A percentile compares a stretch with the other conserved stretches of the same genome.
Conservation (phyloP, 2,797 vertebrate species). For the Podarcis lilfordi region DNA sequence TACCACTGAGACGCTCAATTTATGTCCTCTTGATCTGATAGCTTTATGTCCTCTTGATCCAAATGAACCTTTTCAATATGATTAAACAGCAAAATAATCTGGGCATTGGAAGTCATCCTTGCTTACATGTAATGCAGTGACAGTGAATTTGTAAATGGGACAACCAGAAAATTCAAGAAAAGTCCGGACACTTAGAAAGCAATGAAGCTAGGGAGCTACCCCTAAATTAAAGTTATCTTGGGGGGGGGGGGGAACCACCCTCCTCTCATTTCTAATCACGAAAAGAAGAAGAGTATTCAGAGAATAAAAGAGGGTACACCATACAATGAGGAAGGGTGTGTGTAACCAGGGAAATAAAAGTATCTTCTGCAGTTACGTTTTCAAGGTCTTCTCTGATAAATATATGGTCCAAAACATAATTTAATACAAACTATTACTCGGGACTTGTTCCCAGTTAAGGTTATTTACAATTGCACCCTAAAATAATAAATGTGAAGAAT, state of each 20-base stretch:
- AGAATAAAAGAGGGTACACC: no score
- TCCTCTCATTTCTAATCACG: background rate
- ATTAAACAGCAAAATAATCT: constrained; percentile 62
- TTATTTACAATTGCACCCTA: no score
- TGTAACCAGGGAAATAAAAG: no score
- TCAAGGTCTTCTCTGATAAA: no score
- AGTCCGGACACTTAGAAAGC: background rate
- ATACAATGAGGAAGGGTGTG: no score
- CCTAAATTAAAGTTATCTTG: background rate
- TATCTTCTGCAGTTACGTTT: no score
- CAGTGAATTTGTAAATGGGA: background rate
- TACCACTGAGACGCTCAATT: constrained; percentile 48
- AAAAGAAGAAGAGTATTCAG: no score
- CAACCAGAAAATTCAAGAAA: background rate
- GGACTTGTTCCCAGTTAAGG: no score
- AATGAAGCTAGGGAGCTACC: background rate
- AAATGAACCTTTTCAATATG: constrained; percentile 54
- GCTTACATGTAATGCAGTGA: background rate
- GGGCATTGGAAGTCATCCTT: constrained; percentile 3
- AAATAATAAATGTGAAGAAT: background rate
- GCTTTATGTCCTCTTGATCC: constrained; percentile 13
- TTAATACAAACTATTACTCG: no score
- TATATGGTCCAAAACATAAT: no score
- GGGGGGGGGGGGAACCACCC: no score
- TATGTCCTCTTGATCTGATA: constrained; percentile 53